Evolutionary conservation across 35 echinoderm and acorn worm genomes (phyloP).

Genomic region (Lytechinus variegatus): DNA sequence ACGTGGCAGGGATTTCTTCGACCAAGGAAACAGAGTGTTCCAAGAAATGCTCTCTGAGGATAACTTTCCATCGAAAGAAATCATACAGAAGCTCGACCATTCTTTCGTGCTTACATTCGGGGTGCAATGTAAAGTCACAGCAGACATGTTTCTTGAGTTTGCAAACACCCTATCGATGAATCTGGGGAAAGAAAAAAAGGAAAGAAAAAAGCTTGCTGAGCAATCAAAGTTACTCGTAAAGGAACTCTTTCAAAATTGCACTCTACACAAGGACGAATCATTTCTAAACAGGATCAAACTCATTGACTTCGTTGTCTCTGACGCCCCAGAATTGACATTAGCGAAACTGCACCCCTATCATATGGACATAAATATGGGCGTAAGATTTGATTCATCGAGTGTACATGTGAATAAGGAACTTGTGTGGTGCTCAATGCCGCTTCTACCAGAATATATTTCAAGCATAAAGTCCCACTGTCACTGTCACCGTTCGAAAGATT

Average conservation of each 20-base stretch:
- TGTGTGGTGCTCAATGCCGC: neutral
- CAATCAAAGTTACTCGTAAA: conserved; percentile 12
- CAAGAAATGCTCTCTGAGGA: neutral
- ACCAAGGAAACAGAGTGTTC: neutral
- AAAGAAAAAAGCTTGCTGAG: neutral
- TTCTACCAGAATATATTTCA: neutral
- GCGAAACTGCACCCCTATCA: neutral
- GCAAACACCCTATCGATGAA: neutral
- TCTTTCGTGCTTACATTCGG: neutral
- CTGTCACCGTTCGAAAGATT: neutral
- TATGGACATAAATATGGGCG: neutral
- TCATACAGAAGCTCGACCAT: neutral
- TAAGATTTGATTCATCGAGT: neutral
- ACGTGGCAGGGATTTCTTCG: neutral
- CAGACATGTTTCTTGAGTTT: neutral
- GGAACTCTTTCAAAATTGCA: neutral
- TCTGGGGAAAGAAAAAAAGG: neutral
- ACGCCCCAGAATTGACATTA: neutral
- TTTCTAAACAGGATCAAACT: neutral
- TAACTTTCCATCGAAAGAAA: neutral
- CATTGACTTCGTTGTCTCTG: neutral
- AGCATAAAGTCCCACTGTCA: neutral
- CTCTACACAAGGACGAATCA: neutral
- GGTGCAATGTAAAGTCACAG: neutral
- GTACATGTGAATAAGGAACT: neutral